Conservation (phyloP, 37 sponge, comb jelly and placozoan genomes). For the Aplysina aerophoba region DNA sequence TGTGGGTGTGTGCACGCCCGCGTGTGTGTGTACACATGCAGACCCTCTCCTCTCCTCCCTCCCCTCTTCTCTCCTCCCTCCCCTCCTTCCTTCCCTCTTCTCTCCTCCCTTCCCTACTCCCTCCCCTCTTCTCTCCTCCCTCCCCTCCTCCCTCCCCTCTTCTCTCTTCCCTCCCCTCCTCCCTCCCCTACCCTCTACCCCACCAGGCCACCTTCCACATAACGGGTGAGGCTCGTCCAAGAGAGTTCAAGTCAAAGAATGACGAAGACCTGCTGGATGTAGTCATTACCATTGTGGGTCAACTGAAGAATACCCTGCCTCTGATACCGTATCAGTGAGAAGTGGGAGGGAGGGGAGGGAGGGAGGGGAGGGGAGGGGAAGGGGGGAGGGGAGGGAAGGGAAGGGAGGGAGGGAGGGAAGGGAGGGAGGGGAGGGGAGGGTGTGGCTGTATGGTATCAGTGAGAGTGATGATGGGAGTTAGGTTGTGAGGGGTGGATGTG, state of each 20-base stretch:
- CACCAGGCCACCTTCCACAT: slow-evolving; percentile 59
- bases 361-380: not conserved
- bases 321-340: slow-evolving; percentile 72
- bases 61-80: not conserved
- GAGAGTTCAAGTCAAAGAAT: slow-evolving; percentile 44
- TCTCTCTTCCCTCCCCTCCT: not conserved
- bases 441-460: too few species aligned
- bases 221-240: slow-evolving; percentile 47
- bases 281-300: slow-evolving; percentile 63
- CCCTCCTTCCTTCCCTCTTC: not conserved
- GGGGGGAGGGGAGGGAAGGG: not conserved
- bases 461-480: too few species aligned
- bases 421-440: not conserved
- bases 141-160: not conserved
- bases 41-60: not conserved
- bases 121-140: not conserved
- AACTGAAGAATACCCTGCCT: slow-evolving; percentile 77
- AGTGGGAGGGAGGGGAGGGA: not conserved
- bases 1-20: too few species aligned
- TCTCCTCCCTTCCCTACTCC: not conserved
- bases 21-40: too few species aligned
- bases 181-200: not conserved
- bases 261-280: slow-evolving; percentile 57
- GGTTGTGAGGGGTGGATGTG: too few species aligned
- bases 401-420: not conserved